These are phyloP conservation scores for Hesperophylax magnus DNA, from an alignment of 1,140 invertebrate species.

Conservation along the genomic window DNA sequence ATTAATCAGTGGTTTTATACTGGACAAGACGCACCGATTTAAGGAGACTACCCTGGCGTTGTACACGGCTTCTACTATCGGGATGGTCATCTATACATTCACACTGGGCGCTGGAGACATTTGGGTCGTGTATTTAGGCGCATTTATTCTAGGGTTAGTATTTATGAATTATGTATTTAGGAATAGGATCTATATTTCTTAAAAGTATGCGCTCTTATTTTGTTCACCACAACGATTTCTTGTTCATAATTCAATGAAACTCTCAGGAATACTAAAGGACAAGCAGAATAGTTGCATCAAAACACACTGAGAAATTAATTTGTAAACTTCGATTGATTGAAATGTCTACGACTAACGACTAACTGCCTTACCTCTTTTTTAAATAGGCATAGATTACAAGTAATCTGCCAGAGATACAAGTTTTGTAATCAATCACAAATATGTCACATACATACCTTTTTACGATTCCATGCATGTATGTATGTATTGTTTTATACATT, in stretches of 20 bases:
- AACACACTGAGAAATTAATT: background rate
- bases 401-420: background rate
- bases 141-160: conserved; percentile 84
- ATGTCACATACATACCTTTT: no score
- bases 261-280: background rate
- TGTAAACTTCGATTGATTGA: no score
- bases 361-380: background rate
- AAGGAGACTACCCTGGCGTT: conserved; percentile 90
- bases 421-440: background rate
- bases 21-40: conserved; percentile 89
- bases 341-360: background rate
- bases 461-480: no score
- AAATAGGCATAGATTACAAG: background rate
- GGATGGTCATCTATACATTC: conserved; percentile 92
- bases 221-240: background rate
- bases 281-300: background rate
- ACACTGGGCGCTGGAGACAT: conserved; percentile 81
- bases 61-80: conserved; percentile 86
- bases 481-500: background rate
- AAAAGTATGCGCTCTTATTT: background rate
- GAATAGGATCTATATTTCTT: background rate
- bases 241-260: background rate
- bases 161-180: no score
- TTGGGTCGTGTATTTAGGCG: conserved; percentile 83
- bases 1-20: conserved; percentile 86